Percentiles rank a stretch among this genome's conserved stretches.
Evolutionary conservation across 2,888 invertebrate species (phyloP).

Genomic region (Polyploca ridens): DNA sequence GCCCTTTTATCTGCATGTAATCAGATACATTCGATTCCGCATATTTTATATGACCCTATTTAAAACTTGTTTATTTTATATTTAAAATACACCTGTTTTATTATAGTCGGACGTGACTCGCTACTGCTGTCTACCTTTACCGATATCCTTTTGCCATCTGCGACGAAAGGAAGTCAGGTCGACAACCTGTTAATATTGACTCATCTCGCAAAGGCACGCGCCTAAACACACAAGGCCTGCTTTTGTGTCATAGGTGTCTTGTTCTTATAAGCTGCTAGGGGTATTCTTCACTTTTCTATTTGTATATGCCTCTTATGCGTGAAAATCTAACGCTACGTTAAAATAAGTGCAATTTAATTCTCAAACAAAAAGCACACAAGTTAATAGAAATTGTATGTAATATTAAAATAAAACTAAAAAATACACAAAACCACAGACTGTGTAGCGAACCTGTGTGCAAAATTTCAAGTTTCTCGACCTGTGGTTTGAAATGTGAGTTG

Average conservation of each 20-base stretch:
- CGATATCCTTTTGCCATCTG: slow-evolving; percentile 48
- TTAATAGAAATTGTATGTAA: no score
- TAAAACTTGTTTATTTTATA: slow-evolving; percentile 5
- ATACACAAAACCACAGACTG: background rate
- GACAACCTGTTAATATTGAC: slow-evolving; percentile 77
- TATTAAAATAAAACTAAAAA: background rate
- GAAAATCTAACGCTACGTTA: background rate
- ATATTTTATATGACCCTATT: slow-evolving; percentile 33
- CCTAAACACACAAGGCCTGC: slow-evolving; percentile 59
- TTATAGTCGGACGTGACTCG: slow-evolving; percentile 19
- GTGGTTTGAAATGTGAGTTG: no score
- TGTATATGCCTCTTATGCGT: background rate
- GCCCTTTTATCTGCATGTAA: slow-evolving; percentile 63
- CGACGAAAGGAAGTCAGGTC: slow-evolving; percentile 62
- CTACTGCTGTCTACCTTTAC: slow-evolving; percentile 33
- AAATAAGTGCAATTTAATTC: no score
- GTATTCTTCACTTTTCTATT: background rate
- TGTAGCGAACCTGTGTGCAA: no score
- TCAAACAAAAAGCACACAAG: no score
- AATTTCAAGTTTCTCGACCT: no score
- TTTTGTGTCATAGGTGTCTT: slow-evolving; percentile 42
- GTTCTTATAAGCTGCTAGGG: slow-evolving; percentile 13
- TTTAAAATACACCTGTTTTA: slow-evolving; percentile 26
- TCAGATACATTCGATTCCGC: slow-evolving; percentile 52
- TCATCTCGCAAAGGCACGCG: slow-evolving; percentile 66